Conservation (phyloP, 2,113 vertebrate species). For the Synchiropus splendidus region DNA sequence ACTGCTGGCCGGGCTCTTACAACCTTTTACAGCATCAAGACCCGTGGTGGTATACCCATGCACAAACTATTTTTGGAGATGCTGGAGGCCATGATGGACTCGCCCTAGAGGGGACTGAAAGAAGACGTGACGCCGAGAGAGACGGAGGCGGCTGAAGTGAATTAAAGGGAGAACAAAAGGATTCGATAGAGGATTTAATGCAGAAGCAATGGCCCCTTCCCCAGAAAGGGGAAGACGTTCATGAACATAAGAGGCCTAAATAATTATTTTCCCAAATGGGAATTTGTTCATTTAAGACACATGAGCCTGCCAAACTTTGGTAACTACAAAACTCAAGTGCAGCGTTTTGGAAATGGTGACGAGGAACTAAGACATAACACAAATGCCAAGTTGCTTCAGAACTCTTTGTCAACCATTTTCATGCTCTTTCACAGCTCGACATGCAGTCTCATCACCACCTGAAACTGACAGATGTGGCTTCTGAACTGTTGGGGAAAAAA, state of each 20-base stretch:
- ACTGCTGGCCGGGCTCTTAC: conserved; percentile 82
- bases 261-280: conserved; percentile 10
- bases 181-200: conserved; percentile 25
- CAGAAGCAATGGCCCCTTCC: conserved; percentile 19
- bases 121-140: not conserved
- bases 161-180: conserved; percentile 22
- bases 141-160: conserved; percentile 13
- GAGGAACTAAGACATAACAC: conserved; percentile 9
- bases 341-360: not conserved
- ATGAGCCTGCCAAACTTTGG: conserved; percentile 23
- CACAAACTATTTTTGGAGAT: conserved; percentile 94
- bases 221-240: conserved; percentile 14
- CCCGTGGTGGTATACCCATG: conserved; percentile 85
- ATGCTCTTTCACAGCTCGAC: conserved; percentile 22
- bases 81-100: conserved; percentile 96
- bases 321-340: conserved; percentile 15
- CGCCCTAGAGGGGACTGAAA: conserved; percentile 46
- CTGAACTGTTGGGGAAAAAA: conserved; percentile 35
- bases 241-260: conserved; percentile 11
- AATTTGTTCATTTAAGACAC: conserved; percentile 11
- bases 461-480: conserved; percentile 37
- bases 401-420: conserved; percentile 17
- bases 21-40: conserved; percentile 86
- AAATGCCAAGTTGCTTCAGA: conserved; percentile 18
- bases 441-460: conserved; percentile 32